Conservation (phyloP, 2,797 vertebrate genomes). For the Alosa sapidissima region DNA sequence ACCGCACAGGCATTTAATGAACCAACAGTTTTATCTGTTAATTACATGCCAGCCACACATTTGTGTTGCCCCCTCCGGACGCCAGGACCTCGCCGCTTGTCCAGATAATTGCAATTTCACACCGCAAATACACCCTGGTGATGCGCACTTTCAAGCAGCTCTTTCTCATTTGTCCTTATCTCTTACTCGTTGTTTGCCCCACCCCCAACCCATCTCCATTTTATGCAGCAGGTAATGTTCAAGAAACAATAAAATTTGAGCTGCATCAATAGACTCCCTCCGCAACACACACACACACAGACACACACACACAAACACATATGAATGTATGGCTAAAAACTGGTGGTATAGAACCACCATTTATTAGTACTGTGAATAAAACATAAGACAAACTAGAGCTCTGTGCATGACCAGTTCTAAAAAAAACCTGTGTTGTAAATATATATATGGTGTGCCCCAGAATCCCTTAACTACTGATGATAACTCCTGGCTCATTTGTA, state of each 20-base stretch:
- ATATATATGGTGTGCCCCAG: not conserved
- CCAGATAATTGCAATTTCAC: conserved; percentile 58
- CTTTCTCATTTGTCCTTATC: not conserved
- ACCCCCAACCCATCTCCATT: not conserved
- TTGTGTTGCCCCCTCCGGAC: conserved; percentile 67
- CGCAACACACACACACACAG: too few species aligned
- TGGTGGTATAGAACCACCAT: not conserved
- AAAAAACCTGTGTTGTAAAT: not conserved
- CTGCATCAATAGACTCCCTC: not conserved
- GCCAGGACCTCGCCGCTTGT: conserved; percentile 63
- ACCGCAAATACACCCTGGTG: conserved; percentile 2
- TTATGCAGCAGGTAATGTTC: not conserved
- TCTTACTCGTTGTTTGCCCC: not conserved
- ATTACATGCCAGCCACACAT: conserved; percentile 78
- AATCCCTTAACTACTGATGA: not conserved
- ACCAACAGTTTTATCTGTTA: conserved; percentile 80
- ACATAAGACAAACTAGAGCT: not conserved
- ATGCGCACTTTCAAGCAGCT: not conserved
- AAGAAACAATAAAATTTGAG: conserved; percentile 8
- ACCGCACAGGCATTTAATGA: conserved; percentile 82
- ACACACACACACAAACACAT: too few species aligned
- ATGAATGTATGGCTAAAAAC: not conserved
- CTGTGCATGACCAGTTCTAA: not conserved
- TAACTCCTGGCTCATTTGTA: not conserved
- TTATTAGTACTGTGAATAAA: conserved; percentile 10